Evolutionary conservation across 2,888 invertebrate genomes (phyloP).

Genomic region (Dexiosoma caninum): DNA sequence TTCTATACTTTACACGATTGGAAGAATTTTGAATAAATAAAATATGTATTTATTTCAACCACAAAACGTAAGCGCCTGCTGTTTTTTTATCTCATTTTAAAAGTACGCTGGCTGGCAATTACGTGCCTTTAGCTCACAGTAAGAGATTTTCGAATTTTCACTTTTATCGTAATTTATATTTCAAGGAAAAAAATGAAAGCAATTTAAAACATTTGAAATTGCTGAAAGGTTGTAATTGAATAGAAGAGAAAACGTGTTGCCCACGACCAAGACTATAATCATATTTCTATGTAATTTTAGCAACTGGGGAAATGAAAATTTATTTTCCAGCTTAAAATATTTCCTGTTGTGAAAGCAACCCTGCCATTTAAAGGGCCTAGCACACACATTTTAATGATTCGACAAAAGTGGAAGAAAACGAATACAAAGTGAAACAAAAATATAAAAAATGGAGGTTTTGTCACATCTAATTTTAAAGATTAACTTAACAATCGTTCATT

Average conservation of each 20-base stretch:
- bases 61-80: too few relatives aligned
- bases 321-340: conserved; percentile 1
- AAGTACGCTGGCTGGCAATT: not conserved
- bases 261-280: not conserved
- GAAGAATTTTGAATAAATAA: too few relatives aligned
- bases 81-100: too few relatives aligned
- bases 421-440: too few relatives aligned
- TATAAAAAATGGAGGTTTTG: conserved; percentile 12
- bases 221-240: not conserved
- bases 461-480: conserved; percentile 34
- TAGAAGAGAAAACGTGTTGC: not conserved
- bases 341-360: not conserved
- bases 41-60: not conserved
- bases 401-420: not conserved
- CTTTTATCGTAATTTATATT: not conserved
- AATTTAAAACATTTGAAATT: not conserved
- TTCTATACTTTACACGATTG: too few relatives aligned
- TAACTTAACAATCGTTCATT: conserved; percentile 22
- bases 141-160: conserved; percentile 1
- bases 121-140: not conserved
- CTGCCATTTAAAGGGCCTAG: not conserved
- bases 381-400: not conserved
- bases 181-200: not conserved
- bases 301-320: conserved; percentile 3
- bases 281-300: not conserved